Evolutionary conservation across 2,888 invertebrate genomes (phyloP).

Genomic region (Stenodema calcarata): DNA sequence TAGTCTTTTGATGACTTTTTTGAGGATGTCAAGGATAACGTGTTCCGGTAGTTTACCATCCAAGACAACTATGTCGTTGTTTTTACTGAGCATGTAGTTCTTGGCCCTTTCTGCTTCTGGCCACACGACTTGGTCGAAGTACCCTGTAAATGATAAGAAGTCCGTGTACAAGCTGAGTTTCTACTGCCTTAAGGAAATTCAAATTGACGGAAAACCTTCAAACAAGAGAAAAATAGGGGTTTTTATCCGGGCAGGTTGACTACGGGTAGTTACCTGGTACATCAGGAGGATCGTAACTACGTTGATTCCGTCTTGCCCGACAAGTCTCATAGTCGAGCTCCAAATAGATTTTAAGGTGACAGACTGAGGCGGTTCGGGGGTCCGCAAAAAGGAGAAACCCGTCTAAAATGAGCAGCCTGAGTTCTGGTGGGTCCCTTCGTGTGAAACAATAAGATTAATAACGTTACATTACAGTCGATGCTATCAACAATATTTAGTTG

Average conservation of each 20-base stretch:
- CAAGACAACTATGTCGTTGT: constrained; percentile 1
- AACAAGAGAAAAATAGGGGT: too few species aligned
- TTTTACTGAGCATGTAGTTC: background rate
- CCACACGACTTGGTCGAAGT: constrained; percentile 91
- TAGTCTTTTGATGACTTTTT: constrained; percentile 20
- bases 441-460: background rate
- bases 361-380: constrained; percentile 70
- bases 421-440: background rate
- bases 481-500: too few species aligned
- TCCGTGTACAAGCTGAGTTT: too few species aligned
- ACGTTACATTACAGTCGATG: too few species aligned
- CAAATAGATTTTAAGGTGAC: constrained; percentile 69
- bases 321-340: constrained; percentile 67
- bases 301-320: constrained; percentile 66
- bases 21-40: constrained; percentile 25
- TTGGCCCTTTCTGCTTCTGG: constrained; percentile 66
- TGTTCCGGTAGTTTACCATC: constrained; percentile 34
- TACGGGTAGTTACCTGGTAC: constrained; percentile 66
- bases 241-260: too few species aligned
- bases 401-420: constrained; percentile 71
- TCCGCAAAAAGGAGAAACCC: constrained; percentile 79
- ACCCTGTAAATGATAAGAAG: constrained; percentile 69
- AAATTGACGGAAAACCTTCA: too few species aligned
- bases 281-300: constrained; percentile 87
- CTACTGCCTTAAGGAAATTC: too few species aligned